Conservation (phyloP, 1,140 invertebrate species). For the Oncopodura yosiiana region DNA sequence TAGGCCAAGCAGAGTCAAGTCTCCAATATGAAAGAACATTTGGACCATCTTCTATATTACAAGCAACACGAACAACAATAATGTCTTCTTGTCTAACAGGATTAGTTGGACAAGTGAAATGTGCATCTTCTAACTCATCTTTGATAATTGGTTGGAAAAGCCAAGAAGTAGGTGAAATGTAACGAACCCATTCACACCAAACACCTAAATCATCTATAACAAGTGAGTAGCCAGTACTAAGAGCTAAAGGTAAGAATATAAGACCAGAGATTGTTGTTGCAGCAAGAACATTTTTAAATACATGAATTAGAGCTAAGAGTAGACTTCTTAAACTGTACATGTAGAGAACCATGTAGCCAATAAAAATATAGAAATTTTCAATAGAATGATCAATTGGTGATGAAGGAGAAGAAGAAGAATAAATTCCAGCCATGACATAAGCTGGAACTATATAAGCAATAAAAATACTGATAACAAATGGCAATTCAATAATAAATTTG, state of each 20-base stretch:
- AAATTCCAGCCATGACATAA: constrained; percentile 76
- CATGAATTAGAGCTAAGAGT: constrained; percentile 57
- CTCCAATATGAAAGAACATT: constrained; percentile 10
- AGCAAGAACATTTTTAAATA: constrained; percentile 47
- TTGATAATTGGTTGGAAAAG: constrained; percentile 55
- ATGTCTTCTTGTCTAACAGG: constrained; percentile 27
- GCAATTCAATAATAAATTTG: constrained; percentile 50
- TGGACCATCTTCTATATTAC: constrained; percentile 10
- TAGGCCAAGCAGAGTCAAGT: background rate
- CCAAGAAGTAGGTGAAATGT: constrained; percentile 66
- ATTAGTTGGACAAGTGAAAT: constrained; percentile 32
- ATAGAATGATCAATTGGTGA: constrained; percentile 41
- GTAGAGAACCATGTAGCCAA: constrained; percentile 69
- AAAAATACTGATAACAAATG: constrained; percentile 48
- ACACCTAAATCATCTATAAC: constrained; percentile 59
- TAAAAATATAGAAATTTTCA: constrained; percentile 57
- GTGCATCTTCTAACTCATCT: constrained; percentile 46
- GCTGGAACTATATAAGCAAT: constrained; percentile 72
- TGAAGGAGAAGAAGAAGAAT: too few species aligned
- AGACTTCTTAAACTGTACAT: constrained; percentile 60
- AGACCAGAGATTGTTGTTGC: constrained; percentile 50
- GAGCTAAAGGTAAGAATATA: constrained; percentile 51
- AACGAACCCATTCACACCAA: constrained; percentile 55
- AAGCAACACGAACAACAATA: constrained; percentile 26
- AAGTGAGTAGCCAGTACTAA: constrained; percentile 60